A percentile compares a stretch with the other conserved stretches of the same genome.
Evolutionary conservation across 2,888 invertebrate species (phyloP).

Genomic region (Phlogophora meticulosa): DNA sequence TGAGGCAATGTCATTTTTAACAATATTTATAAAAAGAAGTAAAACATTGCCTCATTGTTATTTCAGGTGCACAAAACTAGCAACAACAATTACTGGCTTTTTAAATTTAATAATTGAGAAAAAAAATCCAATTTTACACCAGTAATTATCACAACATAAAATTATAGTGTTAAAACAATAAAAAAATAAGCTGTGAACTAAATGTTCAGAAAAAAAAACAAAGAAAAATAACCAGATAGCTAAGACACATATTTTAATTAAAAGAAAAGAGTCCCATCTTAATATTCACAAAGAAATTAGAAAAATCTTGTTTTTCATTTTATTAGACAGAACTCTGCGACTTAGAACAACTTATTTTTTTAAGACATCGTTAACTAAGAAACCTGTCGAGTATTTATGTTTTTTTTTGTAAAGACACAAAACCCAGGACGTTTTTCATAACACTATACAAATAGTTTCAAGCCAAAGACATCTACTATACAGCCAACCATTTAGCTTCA

Average conservation of each 20-base stretch:
- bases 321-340: conserved; percentile 73
- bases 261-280: conserved; percentile 60
- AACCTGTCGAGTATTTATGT: conserved; percentile 72
- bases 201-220: conserved; percentile 71
- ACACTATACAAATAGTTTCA: conserved; percentile 82
- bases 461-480: conserved; percentile 88
- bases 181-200: conserved; percentile 89
- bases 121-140: conserved; percentile 40
- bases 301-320: conserved; percentile 26
- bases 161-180: conserved; percentile 78
- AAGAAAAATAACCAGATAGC: conserved; percentile 69
- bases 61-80: conserved; percentile 73
- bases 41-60: conserved; percentile 60
- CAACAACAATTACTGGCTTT: conserved; percentile 71
- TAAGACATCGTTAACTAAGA: conserved; percentile 82
- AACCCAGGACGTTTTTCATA: conserved; percentile 68
- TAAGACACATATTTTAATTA: conserved; percentile 70
- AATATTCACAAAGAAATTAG: conserved; percentile 28
- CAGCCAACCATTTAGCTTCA: conserved; percentile 85
- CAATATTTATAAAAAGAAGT: not conserved
- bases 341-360: conserved; percentile 88
- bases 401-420: conserved; percentile 59
- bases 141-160: conserved; percentile 76
- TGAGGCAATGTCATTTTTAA: conserved; percentile 62
- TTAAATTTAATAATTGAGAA: not conserved